Conservation (phyloP, 2,888 invertebrate species). For the Beris morrisii region DNA sequence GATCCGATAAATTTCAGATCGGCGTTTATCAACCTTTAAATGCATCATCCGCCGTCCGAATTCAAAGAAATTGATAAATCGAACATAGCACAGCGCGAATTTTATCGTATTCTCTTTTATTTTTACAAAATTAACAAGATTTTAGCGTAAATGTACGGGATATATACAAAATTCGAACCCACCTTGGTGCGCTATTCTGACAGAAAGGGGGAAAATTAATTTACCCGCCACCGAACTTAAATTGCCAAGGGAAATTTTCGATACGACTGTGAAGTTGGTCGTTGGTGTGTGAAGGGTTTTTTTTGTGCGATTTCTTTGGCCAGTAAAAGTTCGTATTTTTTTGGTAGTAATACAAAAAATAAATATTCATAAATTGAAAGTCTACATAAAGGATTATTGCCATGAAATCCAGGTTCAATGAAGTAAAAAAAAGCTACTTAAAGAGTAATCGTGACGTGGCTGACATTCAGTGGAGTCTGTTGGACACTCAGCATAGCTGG, state of each 20-base stretch:
- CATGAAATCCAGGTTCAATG: no score
- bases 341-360: no score
- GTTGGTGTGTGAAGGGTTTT: no score
- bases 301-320: no score
- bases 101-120: background rate
- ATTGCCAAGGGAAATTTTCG: slow-evolving; percentile 35
- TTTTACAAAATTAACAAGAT: slow-evolving; percentile 11
- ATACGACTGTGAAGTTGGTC: no score
- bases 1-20: slow-evolving; percentile 15
- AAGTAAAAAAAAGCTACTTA: no score
- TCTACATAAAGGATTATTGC: no score
- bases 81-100: background rate
- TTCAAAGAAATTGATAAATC: background rate
- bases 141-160: background rate
- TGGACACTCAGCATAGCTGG: no score
- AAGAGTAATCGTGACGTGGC: no score
- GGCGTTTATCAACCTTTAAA: background rate
- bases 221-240: slow-evolving; percentile 44
- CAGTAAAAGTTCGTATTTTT: no score
- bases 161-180: slow-evolving; percentile 46
- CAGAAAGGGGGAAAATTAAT: slow-evolving; percentile 52
- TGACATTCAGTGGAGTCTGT: no score
- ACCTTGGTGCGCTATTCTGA: slow-evolving; percentile 55
- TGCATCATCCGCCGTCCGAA: slow-evolving; percentile 8
- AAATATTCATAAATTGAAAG: no score